A percentile compares a stretch with the other conserved stretches of the same genome.
These are phyloP conservation scores for Romanogobio albipinnatus DNA, from an alignment of 2,113 vertebrate species.

Conservation along the genomic window DNA sequence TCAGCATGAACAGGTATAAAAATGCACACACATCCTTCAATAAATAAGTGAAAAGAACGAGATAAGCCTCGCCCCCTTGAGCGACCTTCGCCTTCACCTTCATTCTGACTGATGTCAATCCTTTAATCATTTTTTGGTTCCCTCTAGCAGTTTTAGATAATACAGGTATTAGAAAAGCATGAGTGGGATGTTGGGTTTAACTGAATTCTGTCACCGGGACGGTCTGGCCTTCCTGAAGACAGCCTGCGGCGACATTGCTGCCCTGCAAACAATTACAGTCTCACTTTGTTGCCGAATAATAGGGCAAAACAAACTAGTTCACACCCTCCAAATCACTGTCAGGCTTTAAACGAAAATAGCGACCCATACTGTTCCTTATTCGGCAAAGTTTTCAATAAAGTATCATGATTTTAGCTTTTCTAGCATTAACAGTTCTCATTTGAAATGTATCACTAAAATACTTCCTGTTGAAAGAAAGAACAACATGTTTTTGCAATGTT, in stretches of 20 bases:
- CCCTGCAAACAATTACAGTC: slow-evolving; percentile 38
- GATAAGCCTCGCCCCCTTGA: not conserved
- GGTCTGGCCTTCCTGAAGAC: slow-evolving; percentile 1
- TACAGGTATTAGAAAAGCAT: slow-evolving; percentile 12
- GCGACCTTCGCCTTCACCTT: slow-evolving; percentile 15
- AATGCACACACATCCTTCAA: not conserved
- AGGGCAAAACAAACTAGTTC: not conserved
- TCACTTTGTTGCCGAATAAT: slow-evolving; percentile 16
- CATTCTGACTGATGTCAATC: slow-evolving; percentile 20
- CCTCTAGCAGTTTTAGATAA: slow-evolving; percentile 18
- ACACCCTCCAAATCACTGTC: not conserved
- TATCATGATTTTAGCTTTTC: not conserved
- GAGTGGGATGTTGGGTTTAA: not conserved
- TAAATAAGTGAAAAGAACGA: not conserved
- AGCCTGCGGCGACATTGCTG: not conserved
- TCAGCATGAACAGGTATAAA: slow-evolving; percentile 23
- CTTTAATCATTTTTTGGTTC: slow-evolving; percentile 23
- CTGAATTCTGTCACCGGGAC: slow-evolving; percentile 10
- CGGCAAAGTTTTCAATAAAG: not conserved
- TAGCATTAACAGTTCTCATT: not conserved
- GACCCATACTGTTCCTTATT: not conserved
- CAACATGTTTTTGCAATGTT: no score
- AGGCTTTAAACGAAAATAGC: not conserved
- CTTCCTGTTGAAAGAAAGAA: no score
- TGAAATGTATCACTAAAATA: no score